Evolutionary conservation across 2,888 invertebrate species (phyloP), one percentile per base, ranked within the genome.

Genomic region (Danaus chrysippus): DNA sequence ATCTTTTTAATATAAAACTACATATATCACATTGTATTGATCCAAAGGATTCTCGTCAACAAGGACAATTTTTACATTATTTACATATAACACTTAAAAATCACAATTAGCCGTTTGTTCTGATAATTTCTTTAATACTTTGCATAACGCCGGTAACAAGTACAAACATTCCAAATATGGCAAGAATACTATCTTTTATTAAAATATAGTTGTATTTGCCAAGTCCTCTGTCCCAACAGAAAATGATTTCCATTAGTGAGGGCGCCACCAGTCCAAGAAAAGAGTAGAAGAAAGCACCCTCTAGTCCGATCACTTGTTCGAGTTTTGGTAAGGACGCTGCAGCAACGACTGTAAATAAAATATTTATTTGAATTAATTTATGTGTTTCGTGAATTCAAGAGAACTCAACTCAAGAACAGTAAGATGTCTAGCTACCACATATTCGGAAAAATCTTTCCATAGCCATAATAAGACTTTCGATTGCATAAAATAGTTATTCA

Each of bases 211-310:
- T 93, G 68, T 87, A 92, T 64, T 76, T 83, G 8, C 96, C 96
- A 10, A 95, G 91, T 52, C 91, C 93, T 58, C 93, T 84, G 12
- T 95, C 94, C 94, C 94, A 95, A 61, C 92, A 86, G 65, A 94
- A 93, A 10, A 96, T 92, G 1, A 94, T 93, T 73, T 96, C 94
- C 58, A 96, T 86, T 10, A 95, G 79, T 0, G 95, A 94, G 9
- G 96, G 96, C 11, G 94, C 93, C 64, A 94, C 92, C 56, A 96
- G 92, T 1, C 98, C 97, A 62, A 94, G 87, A 65, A 94, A 93
- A 1, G 95, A 94, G 71, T 94, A 93, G 73, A 94, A 94, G 68
- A 94, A 90, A 0, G 91, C 91, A 11, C 91, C 91, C 71, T 91
- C 90, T 1, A 91, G 77, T 13, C 90, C 88, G 42, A 91, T 91